Percentiles rank a stretch among this genome's conserved stretches.
phyloP scores from a whole-genome alignment of 2,888 invertebrate genomes.

The Palloptera scutellata region DNA sequence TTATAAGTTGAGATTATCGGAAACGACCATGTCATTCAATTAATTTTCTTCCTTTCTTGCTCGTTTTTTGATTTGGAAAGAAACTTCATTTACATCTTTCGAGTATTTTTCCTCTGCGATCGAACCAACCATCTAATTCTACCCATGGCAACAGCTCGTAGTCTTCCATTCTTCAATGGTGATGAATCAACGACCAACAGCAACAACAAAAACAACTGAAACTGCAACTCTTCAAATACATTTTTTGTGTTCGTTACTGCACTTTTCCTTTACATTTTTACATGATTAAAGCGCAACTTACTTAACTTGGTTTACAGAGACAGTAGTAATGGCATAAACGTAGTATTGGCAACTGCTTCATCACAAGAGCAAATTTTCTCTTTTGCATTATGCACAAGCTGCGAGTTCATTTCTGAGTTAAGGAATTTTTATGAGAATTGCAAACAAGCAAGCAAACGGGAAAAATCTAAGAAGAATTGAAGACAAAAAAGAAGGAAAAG shows the following conservation, averaged over 20 bases:
- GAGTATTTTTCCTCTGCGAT: too few relatives aligned
- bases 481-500: background rate
- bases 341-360: background rate
- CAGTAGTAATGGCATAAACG: background rate
- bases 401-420: slow-evolving; percentile 27
- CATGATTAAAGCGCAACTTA: slow-evolving; percentile 8
- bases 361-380: too few relatives aligned
- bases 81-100: background rate
- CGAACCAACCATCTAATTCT: too few relatives aligned
- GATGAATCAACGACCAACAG: background rate
- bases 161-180: too few relatives aligned
- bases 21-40: too few relatives aligned
- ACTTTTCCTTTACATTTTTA: slow-evolving; percentile 5
- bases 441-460: background rate
- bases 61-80: background rate
- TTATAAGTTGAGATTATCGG: too few relatives aligned
- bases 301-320: slow-evolving; percentile 9
- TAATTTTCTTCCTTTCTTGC: too few relatives aligned
- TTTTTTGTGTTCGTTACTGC: too few relatives aligned
- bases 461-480: background rate
- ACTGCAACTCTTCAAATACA: too few relatives aligned
- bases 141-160: too few relatives aligned
- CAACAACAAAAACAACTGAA: background rate
- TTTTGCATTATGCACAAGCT: background rate
- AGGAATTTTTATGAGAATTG: slow-evolving; percentile 34